Evolutionary conservation across 2,113 vertebrate species (phyloP).

Genomic region (Peromyscus polionotus): DNA sequence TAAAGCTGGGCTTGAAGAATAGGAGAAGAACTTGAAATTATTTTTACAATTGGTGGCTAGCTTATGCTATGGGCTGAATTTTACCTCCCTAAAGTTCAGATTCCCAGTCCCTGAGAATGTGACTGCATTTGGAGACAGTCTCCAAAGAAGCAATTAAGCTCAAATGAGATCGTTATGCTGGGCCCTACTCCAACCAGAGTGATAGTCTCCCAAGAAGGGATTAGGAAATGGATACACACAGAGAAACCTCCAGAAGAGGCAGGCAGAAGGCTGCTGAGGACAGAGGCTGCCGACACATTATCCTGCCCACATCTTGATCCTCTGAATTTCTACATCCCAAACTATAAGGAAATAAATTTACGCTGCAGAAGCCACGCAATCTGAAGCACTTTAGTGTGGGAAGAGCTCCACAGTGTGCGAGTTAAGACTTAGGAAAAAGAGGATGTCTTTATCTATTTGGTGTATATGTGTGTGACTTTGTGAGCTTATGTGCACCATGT

Average conservation of each 20-base stretch:
- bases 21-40: neutral
- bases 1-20: neutral
- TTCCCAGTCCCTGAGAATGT: neutral
- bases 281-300: neutral
- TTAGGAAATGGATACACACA: neutral
- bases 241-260: too few relatives aligned
- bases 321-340: too few relatives aligned
- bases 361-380: neutral
- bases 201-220: neutral
- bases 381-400: neutral
- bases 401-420: neutral
- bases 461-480: neutral
- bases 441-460: neutral
- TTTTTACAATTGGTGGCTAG: neutral
- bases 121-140: neutral
- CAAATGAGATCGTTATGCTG: neutral
- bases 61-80: neutral
- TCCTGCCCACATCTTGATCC: neutral
- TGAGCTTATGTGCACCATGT: neutral
- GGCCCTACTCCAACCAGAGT: neutral
- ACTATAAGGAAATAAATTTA: neutral
- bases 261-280: neutral
- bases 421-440: neutral
- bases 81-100: neutral
- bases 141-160: neutral